These are phyloP conservation scores for Eospalax fontanierii DNA, from an alignment of 2,797 vertebrate genomes.

Conservation along the genomic window DNA sequence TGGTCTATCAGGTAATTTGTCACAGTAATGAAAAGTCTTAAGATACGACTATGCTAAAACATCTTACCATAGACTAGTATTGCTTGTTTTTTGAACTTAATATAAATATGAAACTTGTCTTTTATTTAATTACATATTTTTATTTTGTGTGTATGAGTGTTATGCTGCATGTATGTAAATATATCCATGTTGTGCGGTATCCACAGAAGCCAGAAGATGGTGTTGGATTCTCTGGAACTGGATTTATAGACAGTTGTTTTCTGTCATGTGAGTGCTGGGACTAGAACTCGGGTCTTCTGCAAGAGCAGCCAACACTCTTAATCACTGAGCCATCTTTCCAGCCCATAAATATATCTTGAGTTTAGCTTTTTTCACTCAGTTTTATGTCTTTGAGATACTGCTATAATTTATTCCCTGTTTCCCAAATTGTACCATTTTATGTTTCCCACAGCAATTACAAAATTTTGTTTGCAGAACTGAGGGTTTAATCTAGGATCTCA, in stretches of 20 bases:
- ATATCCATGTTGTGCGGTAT: too few species aligned
- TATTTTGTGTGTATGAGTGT: too few species aligned
- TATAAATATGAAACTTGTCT: background rate
- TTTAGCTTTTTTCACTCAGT: background rate
- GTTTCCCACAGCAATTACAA: background rate
- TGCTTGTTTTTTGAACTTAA: constrained; percentile 4
- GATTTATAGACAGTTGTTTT: too few species aligned
- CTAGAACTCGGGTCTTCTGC: too few species aligned
- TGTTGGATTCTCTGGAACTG: too few species aligned
- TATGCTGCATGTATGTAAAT: too few species aligned
- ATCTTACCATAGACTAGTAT: background rate
- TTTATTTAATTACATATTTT: background rate
- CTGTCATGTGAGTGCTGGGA: too few species aligned
- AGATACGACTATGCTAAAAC: background rate
- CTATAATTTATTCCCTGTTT: background rate
- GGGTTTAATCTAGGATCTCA: background rate
- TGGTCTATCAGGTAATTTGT: background rate
- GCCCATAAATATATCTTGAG: too few species aligned
- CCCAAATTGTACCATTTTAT: background rate
- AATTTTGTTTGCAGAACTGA: background rate
- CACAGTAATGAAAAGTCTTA: background rate
- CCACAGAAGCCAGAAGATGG: too few species aligned
- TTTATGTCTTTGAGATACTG: background rate
- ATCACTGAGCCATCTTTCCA: too few species aligned
- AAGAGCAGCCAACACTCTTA: too few species aligned